Conservation (phyloP, 1,140 invertebrate species). For the Euura lappo region DNA sequence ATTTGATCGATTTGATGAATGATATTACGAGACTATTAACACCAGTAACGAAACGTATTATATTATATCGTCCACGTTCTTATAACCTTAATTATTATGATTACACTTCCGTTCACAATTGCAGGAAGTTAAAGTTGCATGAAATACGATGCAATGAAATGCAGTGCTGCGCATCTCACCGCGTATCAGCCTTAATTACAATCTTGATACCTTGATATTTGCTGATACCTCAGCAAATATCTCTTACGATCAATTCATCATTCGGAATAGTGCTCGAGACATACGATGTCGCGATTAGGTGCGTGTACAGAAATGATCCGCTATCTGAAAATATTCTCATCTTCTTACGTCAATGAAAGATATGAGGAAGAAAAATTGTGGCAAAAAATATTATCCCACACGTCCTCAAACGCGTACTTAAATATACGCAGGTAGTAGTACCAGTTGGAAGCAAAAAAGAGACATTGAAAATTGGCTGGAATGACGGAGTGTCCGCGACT, state of each 20-base stretch:
- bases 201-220: neutral
- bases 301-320: neutral
- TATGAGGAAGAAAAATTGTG: too few relatives aligned
- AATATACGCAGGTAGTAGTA: too few relatives aligned
- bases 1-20: too few relatives aligned
- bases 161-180: neutral
- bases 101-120: neutral
- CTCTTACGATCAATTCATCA: neutral
- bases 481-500: neutral
- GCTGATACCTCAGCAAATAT: neutral
- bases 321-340: too few relatives aligned
- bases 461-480: neutral
- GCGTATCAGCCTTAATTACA: neutral
- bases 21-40: too few relatives aligned
- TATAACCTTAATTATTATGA: conserved; percentile 5
- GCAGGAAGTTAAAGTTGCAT: conserved; percentile 13
- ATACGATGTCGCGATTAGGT: too few relatives aligned
- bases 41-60: too few relatives aligned
- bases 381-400: too few relatives aligned
- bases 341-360: too few relatives aligned
- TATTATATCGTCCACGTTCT: neutral
- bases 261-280: neutral
- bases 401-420: too few relatives aligned
- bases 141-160: conserved; percentile 12
- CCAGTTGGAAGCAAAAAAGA: neutral